phyloP scores from a whole-genome alignment of 2,113 vertebrate genomes.

The Illadopsis cleaveri region DNA sequence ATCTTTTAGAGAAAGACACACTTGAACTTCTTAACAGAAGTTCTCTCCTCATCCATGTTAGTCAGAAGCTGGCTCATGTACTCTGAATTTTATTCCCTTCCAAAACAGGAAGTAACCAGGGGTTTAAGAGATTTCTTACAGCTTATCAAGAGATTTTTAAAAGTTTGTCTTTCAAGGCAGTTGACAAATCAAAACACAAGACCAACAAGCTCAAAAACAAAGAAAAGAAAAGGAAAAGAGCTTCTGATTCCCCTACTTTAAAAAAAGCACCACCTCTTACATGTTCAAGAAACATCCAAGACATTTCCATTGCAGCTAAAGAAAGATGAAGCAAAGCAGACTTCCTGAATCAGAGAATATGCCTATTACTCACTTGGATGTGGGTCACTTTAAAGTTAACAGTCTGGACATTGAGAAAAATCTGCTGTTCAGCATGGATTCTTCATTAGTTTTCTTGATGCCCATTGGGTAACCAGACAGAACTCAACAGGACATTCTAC shows the following conservation, averaged over 20 bases:
- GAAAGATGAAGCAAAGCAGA: slow-evolving; percentile 60
- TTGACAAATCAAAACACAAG: slow-evolving; percentile 16
- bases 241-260: neutral
- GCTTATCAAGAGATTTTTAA: neutral
- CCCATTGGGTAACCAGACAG: slow-evolving; percentile 55
- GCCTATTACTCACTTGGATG: slow-evolving; percentile 67
- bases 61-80: neutral
- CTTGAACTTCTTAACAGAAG: neutral
- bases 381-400: slow-evolving; percentile 67
- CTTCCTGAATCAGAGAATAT: slow-evolving; percentile 56
- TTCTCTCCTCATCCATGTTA: neutral
- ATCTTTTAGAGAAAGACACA: neutral
- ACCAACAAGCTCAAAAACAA: neutral
- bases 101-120: neutral
- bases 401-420: slow-evolving; percentile 63
- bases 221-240: slow-evolving; percentile 13
- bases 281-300: slow-evolving; percentile 33
- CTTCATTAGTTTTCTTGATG: slow-evolving; percentile 62
- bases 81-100: neutral
- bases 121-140: neutral
- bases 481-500: slow-evolving; percentile 63
- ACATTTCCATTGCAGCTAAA: slow-evolving; percentile 45
- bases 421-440: slow-evolving; percentile 62
- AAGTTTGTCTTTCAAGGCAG: neutral
- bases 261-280: neutral